A percentile compares a stretch with the other conserved stretches of the same genome.
These are phyloP conservation scores for Chaetodon trifasciatus DNA, from an alignment of 2,797 vertebrate species.

Conservation along the genomic window DNA sequence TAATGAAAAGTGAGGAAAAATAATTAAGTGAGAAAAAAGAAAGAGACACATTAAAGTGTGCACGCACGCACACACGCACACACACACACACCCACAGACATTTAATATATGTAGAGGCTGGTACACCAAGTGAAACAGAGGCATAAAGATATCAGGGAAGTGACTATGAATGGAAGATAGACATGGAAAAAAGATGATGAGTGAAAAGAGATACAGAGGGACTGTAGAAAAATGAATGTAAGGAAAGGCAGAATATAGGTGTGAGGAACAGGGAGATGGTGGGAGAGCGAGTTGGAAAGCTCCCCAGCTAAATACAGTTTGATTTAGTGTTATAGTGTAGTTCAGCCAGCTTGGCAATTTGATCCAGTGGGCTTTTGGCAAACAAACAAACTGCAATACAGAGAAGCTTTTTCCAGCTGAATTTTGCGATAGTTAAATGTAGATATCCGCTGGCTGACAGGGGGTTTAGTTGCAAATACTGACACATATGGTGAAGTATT, in stretches of 20 bases:
- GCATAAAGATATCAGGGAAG: constrained; percentile 24
- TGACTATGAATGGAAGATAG: constrained; percentile 21
- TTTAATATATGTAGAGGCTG: neutral
- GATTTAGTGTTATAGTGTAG: constrained; percentile 50
- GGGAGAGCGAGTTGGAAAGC: constrained; percentile 39
- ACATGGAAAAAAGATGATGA: neutral
- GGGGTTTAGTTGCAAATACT: constrained; percentile 41
- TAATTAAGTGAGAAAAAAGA: constrained; percentile 35
- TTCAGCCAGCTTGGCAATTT: constrained; percentile 60
- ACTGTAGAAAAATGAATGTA: neutral
- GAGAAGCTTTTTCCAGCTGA: constrained; percentile 31
- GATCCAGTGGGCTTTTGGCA: constrained; percentile 55
- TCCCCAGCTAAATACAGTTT: constrained; percentile 54
- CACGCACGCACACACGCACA: no score
- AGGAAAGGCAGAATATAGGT: constrained; percentile 11
- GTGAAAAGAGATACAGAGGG: constrained; percentile 9
- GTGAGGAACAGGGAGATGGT: constrained; percentile 15
- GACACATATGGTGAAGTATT: constrained; percentile 47
- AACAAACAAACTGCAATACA: constrained; percentile 49
- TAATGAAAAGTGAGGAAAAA: constrained; percentile 50
- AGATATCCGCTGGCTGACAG: constrained; percentile 41
- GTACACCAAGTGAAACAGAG: constrained; percentile 7
- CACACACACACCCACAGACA: neutral
- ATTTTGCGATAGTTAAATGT: constrained; percentile 54
- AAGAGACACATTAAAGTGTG: neutral